phyloP scores from a whole-genome alignment of 2,888 invertebrate species.

The Euzophera pinguis region DNA sequence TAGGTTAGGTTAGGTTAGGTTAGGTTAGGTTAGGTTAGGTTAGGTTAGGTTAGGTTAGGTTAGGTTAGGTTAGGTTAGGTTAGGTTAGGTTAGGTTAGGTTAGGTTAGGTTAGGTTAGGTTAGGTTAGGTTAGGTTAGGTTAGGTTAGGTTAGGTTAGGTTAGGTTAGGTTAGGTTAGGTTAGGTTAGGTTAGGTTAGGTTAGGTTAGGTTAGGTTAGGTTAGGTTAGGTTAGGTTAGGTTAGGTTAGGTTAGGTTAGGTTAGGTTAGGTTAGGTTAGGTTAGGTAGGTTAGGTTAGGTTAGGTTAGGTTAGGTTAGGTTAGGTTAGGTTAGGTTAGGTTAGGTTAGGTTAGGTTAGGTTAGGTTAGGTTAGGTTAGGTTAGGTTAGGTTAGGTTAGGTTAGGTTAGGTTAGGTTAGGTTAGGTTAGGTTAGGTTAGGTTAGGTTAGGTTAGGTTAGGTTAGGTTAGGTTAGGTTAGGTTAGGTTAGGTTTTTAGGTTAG shows the following conservation, averaged over 20 bases:
- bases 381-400: slow-evolving; percentile 12
- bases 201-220: slow-evolving; percentile 29
- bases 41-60: slow-evolving; percentile 23
- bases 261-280: slow-evolving; percentile 25
- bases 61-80: slow-evolving; percentile 20
- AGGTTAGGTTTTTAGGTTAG: slow-evolving; percentile 24
- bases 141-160: slow-evolving; percentile 31
- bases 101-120: slow-evolving; percentile 32
- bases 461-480: slow-evolving; percentile 22
- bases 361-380: slow-evolving; percentile 23
- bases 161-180: slow-evolving; percentile 27
- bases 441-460: slow-evolving; percentile 22
- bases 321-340: slow-evolving; percentile 22
- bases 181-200: slow-evolving; percentile 28
- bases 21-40: slow-evolving; percentile 25
- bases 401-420: slow-evolving; percentile 16
- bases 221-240: slow-evolving; percentile 26
- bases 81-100: slow-evolving; percentile 21
- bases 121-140: slow-evolving; percentile 34
- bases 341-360: slow-evolving; percentile 21
- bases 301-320: slow-evolving; percentile 28
- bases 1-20: slow-evolving; percentile 24
- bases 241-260: slow-evolving; percentile 26
- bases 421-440: slow-evolving; percentile 22
- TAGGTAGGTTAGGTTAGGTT: slow-evolving; percentile 23